phyloP scores from a whole-genome alignment of 2,797 vertebrate species.

The Cirrhinus molitorella region DNA sequence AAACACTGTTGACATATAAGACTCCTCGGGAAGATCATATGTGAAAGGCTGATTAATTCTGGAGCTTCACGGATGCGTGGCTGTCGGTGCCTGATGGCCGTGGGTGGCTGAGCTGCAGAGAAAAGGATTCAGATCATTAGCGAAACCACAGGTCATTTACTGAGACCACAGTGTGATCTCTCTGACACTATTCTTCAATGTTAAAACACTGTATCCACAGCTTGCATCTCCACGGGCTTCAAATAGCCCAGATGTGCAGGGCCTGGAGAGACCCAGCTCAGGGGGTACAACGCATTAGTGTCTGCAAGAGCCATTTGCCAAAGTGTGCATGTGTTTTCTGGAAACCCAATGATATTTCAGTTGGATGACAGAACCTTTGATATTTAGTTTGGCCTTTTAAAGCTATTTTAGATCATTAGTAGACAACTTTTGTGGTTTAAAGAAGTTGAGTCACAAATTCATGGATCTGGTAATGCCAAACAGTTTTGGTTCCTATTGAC shows the following conservation, averaged over 20 bases:
- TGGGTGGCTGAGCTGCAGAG: slow-evolving; percentile 59
- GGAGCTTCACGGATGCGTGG: slow-evolving; percentile 32
- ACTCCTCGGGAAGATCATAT: background rate
- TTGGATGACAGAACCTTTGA: slow-evolving; percentile 23
- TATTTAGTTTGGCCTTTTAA: background rate
- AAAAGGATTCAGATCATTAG: slow-evolving; percentile 75
- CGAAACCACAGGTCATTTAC: slow-evolving; percentile 74
- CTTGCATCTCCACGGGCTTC: slow-evolving; percentile 79
- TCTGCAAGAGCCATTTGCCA: slow-evolving; percentile 49
- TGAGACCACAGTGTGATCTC: slow-evolving; percentile 73
- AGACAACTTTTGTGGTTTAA: background rate
- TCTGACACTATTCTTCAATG: slow-evolving; percentile 78
- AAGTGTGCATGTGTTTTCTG: slow-evolving; percentile 42
- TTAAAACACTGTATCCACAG: slow-evolving; percentile 82
- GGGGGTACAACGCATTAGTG: slow-evolving; percentile 62
- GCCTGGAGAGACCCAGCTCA: slow-evolving; percentile 68
- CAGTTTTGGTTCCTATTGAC: background rate
- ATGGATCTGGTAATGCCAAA: background rate
- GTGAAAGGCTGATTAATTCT: slow-evolving; percentile 59
- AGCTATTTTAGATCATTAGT: slow-evolving; percentile 8
- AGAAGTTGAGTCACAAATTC: background rate
- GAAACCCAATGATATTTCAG: slow-evolving; percentile 23
- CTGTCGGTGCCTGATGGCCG: slow-evolving; percentile 26
- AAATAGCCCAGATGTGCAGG: slow-evolving; percentile 78
- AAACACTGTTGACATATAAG: slow-evolving; percentile 29